Percentiles rank a stretch among this genome's conserved stretches.
Conservation (phyloP, 2,888 invertebrate genomes). For the Crocallis elinguaria region DNA sequence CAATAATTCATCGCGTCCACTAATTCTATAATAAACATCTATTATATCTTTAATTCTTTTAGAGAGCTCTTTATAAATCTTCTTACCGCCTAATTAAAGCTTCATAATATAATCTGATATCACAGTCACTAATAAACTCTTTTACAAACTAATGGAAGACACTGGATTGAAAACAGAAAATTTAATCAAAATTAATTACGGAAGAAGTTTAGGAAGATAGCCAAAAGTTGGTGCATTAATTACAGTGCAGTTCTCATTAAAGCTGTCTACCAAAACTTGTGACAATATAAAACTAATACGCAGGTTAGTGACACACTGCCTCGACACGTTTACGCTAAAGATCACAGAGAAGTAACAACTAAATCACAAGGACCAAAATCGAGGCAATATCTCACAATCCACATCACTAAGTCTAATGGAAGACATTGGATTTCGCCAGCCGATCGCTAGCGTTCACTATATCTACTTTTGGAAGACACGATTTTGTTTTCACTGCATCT, state of each 20-base stretch:
- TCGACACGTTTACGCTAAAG: conserved; percentile 44
- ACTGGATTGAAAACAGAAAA: conserved; percentile 55
- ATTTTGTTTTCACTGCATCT: conserved; percentile 81
- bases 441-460: conserved; percentile 60
- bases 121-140: conserved; percentile 67
- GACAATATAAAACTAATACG: conserved; percentile 70
- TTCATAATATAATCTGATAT: conserved; percentile 60
- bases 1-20: conserved; percentile 15
- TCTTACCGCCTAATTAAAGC: conserved; percentile 36
- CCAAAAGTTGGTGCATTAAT: conserved; percentile 71
- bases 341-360: conserved; percentile 48
- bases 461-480: conserved; percentile 81
- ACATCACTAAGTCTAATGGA: conserved; percentile 80
- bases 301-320: conserved; percentile 53
- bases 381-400: conserved; percentile 51
- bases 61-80: conserved; percentile 35
- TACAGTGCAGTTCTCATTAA: conserved; percentile 80
- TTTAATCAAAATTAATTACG: conserved; percentile 31
- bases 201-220: conserved; percentile 60
- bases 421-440: conserved; percentile 66
- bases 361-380: conserved; percentile 47
- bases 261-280: conserved; percentile 84
- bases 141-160: conserved; percentile 77
- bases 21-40: conserved; percentile 20
- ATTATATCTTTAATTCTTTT: conserved; percentile 36